Evolutionary conservation across 2,888 invertebrate genomes (phyloP), one percentile per base, ranked within the genome.

Genomic region (Trachelus iudaicus): DNA sequence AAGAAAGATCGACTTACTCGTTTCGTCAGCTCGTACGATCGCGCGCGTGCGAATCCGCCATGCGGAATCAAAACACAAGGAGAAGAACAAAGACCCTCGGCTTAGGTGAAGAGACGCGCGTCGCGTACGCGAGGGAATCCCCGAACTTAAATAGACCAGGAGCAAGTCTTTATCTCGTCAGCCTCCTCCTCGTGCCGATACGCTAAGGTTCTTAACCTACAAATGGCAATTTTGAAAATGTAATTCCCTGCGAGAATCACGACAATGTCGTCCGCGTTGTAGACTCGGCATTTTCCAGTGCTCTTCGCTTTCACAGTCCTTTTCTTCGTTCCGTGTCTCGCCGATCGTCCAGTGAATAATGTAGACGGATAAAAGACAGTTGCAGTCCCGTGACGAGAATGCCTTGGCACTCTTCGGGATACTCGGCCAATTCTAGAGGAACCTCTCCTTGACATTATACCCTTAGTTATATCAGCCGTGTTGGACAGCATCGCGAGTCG

Each of bases 401-500:
- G 34, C 71, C 71, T 71, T 34, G 71, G 71, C 71, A 71, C 71
- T 30, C 71, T 31, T 34, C 31, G 34, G 30, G 31, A 31, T 11
- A 34, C 13, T 31, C 11, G 31, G 71, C 30, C 71, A 71, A 15
- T 30, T 71, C 34, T 13, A 33, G 71, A 71, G 15, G 30, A 71
- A 30, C 34, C 30, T 71, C 71, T 31, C 71, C 71, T 71, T 71
- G 71, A 71, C 71, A 71, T 71, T 71, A 71, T 30, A 33, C 30
- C 71, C 9, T 56, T 56, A 23, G 56, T 23, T 56, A 56, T 56
- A 23, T 56, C 56, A 56, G 23, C 23, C 23, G 6, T 15, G 23
- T 56, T 23, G 23, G 23, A 6, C 23, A 56, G 56, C 9, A 23
- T 9, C 6, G 56, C 2, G 9, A 56, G 2, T 23, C 56, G 23